Conservation (phyloP, 2,113 vertebrate species). For the Azemiops feae region DNA sequence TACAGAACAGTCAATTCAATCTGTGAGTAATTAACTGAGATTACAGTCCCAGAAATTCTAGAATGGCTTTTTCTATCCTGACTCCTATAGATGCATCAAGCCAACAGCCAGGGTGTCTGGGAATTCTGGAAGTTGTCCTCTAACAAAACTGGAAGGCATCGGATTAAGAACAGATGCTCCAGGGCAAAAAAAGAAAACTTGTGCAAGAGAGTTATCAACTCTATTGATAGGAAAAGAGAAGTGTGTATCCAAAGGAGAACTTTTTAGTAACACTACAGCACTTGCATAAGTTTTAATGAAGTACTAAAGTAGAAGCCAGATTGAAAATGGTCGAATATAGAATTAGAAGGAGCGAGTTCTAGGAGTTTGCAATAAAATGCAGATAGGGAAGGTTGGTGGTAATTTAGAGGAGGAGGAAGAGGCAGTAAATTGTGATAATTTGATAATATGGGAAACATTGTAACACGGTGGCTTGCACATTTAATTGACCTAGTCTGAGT, state of each 20-base stretch:
- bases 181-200: not conserved
- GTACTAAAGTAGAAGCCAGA: not conserved
- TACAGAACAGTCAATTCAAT: not conserved
- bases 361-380: not conserved
- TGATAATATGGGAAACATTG: not conserved
- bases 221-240: not conserved
- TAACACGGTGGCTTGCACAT: not conserved
- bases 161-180: not conserved
- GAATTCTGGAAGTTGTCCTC: not conserved
- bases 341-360: not conserved
- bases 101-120: not conserved
- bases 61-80: not conserved
- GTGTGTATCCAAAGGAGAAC: not conserved
- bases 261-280: not conserved
- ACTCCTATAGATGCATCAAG: not conserved
- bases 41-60: not conserved
- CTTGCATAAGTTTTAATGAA: not conserved
- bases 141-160: not conserved
- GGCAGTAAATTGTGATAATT: not conserved
- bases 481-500: not conserved
- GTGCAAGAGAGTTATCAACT: not conserved
- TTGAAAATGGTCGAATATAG: not conserved
- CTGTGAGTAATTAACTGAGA: not conserved
- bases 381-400: not conserved
- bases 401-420: not conserved